phyloP scores from a whole-genome alignment of 2,797 vertebrate genomes.

The Gouania willdenowi region DNA sequence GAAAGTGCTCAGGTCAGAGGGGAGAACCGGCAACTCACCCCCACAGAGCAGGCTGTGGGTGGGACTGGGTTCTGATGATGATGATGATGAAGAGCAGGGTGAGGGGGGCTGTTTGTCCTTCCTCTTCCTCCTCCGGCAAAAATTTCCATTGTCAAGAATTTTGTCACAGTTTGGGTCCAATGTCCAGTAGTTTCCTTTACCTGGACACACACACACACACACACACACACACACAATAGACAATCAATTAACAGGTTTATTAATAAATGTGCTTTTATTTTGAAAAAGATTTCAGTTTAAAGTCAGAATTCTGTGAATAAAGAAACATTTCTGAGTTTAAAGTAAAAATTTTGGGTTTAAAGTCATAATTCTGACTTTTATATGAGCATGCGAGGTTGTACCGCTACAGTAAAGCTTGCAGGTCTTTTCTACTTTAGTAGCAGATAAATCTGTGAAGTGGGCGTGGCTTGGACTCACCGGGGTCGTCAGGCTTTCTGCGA shows the following conservation, averaged over 20 bases:
- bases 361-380: too few relatives aligned
- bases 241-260: not conserved
- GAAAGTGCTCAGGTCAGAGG: constrained; percentile 77
- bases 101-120: constrained; percentile 55
- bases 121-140: constrained; percentile 91
- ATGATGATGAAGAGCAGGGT: constrained; percentile 5
- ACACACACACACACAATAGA: not conserved
- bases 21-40: constrained; percentile 36
- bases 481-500: constrained; percentile 81
- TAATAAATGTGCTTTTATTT: too few relatives aligned
- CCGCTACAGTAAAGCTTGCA: too few relatives aligned
- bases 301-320: too few relatives aligned
- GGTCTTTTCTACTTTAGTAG: too few relatives aligned
- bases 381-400: too few relatives aligned
- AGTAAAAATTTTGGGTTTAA: too few relatives aligned
- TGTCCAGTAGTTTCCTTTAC: constrained; percentile 97
- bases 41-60: constrained; percentile 58
- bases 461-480: constrained; percentile 70
- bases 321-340: too few relatives aligned
- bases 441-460: not conserved
- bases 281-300: too few relatives aligned
- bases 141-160: constrained; percentile 97
- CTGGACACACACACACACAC: constrained; percentile 55
- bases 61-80: constrained; percentile 67
- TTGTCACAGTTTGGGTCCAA: constrained; percentile 95